A percentile compares a stretch with the other conserved stretches of the same genome.
phyloP scores from a whole-genome alignment of 2,888 invertebrate genomes.

The Hoplodrina blanda region DNA sequence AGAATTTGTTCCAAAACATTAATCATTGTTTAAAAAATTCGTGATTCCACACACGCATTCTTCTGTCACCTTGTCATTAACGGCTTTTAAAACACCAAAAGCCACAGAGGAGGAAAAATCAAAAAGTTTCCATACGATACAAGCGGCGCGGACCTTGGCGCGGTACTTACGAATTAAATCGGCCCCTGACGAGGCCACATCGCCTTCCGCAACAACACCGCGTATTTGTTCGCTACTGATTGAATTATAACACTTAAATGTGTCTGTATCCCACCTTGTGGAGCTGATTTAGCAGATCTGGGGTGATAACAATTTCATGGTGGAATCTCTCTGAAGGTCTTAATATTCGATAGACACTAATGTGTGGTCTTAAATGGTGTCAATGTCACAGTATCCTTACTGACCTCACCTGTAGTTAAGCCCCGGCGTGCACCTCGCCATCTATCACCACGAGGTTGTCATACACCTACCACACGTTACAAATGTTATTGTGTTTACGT shows the following conservation, averaged over 20 bases:
- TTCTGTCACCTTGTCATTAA: conserved; percentile 60
- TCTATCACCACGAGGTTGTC: conserved; percentile 43
- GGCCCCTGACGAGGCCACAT: conserved; percentile 77
- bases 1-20: conserved; percentile 28
- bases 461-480: conserved; percentile 21
- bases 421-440: conserved; percentile 18
- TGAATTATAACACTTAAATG: conserved; percentile 61
- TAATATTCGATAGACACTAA: conserved; percentile 22
- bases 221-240: conserved; percentile 61
- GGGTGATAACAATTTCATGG: conserved; percentile 29
- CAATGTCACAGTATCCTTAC: conserved; percentile 56
- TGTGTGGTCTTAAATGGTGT: conserved; percentile 51
- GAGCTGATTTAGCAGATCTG: conserved; percentile 34
- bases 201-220: conserved; percentile 72
- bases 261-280: conserved; percentile 40
- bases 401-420: conserved; percentile 51
- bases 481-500: conserved; percentile 42
- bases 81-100: conserved; percentile 52
- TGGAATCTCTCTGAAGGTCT: conserved; percentile 33
- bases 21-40: conserved; percentile 33
- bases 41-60: conserved; percentile 47
- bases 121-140: conserved; percentile 75
- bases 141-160: conserved; percentile 78
- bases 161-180: conserved; percentile 81
- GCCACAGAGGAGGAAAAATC: conserved; percentile 69